Conservation (phyloP, 2,888 invertebrate species). For the Parelbella ahira region DNA sequence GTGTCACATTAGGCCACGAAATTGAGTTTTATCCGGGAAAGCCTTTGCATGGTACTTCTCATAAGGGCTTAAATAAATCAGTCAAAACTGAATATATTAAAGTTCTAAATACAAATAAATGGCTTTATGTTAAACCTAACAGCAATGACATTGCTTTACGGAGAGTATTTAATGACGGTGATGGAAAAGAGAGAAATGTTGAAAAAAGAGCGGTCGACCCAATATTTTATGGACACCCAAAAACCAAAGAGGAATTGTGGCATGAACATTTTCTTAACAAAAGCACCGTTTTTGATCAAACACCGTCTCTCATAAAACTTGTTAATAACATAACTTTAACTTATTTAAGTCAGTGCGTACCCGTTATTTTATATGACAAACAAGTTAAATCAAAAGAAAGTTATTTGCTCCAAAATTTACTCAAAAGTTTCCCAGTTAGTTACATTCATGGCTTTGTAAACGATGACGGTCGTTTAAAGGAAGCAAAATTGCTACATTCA, state of each 20-base stretch:
- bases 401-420: constrained; percentile 79
- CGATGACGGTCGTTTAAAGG: constrained; percentile 62
- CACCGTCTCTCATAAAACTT: constrained; percentile 80
- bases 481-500: constrained; percentile 62
- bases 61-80: too few species aligned
- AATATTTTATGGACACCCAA: constrained; percentile 79
- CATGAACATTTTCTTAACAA: constrained; percentile 69
- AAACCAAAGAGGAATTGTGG: constrained; percentile 79
- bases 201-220: constrained; percentile 65
- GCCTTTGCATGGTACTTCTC: constrained; percentile 1
- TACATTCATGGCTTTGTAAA: constrained; percentile 83
- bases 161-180: too few species aligned
- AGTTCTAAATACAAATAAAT: too few species aligned
- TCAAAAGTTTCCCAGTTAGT: constrained; percentile 77
- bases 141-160: too few species aligned
- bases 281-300: constrained; percentile 65
- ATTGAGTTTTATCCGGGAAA: constrained; percentile 56
- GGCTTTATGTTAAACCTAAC: too few species aligned
- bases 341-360: constrained; percentile 83
- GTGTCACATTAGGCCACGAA: too few species aligned
- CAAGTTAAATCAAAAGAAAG: constrained; percentile 78
- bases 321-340: constrained; percentile 80
- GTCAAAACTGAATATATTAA: too few species aligned
- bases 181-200: too few species aligned
- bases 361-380: constrained; percentile 84